Percentiles rank a stretch among this genome's conserved stretches.
These are phyloP conservation scores for Lepus americanus DNA, from an alignment of 2,113 vertebrate species.

Conservation along the genomic window DNA sequence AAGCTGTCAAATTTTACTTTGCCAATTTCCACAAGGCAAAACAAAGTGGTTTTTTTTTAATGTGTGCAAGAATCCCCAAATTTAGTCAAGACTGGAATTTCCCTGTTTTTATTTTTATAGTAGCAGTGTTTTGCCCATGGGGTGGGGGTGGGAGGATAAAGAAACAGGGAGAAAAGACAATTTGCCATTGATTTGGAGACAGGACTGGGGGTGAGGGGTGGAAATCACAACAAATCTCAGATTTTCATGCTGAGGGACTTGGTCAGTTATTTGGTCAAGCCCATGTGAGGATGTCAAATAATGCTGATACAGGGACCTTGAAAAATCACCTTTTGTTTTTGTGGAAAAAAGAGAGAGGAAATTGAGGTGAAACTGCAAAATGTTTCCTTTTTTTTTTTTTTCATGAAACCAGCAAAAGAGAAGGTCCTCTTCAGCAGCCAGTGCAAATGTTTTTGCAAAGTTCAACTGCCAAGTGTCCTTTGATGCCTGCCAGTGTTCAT, in stretches of 20 bases:
- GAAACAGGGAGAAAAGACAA: constrained; percentile 61
- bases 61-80: constrained; percentile 71
- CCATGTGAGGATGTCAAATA: constrained; percentile 49
- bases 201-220: background rate
- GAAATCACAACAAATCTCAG: constrained; percentile 50
- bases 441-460: constrained; percentile 78
- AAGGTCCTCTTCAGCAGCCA: background rate
- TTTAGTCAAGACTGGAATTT: constrained; percentile 76
- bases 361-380: constrained; percentile 72
- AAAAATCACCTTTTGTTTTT: constrained; percentile 76
- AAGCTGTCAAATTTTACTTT: constrained; percentile 44
- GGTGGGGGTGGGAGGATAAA: background rate
- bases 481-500: constrained; percentile 63
- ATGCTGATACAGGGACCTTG: constrained; percentile 57
- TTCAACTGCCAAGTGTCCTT: constrained; percentile 52
- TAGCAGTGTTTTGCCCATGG: constrained; percentile 58
- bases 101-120: constrained; percentile 73
- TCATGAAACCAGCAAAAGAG: constrained; percentile 71
- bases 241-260: constrained; percentile 62
- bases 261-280: background rate
- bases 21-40: constrained; percentile 62
- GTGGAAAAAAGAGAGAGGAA: constrained; percentile 77
- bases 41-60: constrained; percentile 55
- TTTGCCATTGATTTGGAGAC: constrained; percentile 43
- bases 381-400: constrained; percentile 56